Base-by-base conservation (phyloP, 1,140 invertebrate species). In the Phymastichus coffea region DNA sequence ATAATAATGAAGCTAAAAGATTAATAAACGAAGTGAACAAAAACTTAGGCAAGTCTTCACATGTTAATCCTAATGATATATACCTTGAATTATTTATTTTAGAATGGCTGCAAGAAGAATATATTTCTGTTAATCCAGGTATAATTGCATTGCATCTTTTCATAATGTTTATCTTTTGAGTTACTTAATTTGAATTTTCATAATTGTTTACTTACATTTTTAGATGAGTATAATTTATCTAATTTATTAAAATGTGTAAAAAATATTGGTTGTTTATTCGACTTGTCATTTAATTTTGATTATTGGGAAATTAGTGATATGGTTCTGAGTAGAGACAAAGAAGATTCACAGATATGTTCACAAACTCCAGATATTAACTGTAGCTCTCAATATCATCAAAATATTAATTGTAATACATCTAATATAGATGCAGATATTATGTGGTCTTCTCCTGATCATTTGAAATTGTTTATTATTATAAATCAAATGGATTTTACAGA, bases 231-330 rank as follows among this genome's bases (percentile, higher is more conserved):
- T 22, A 40, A 60, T 30, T 54, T 60, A 33, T 40, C 38, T 35
- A 54, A 30, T 15, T 47, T 60, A 26, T 30, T 60, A 28, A 19
- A 28, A 1, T 22, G 37, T 33, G 25, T 60, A n/a, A 54, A 54
- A 54, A 28, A 26, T 19, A 44, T 44, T 19, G 47, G 40, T 1
- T 38, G 17, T n/a, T 28, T 53, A 17, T 19, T 4, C 6, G 14
- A 58, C 26, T 59, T 60, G 19, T 14, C 41, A 35, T 60, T 54
- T 22, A 54, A 60, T 40, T 54, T 60, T 54, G 25, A 60, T 6
- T 44, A 14, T 23, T 60, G 57, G 57, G 30, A 47, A 25, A 26
- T 7, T 23, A n/a, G n/a, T n/a, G n/a, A n/a, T n/a, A n/a, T n/a
- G n/a, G n/a, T n/a, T n/a, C 25, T 3, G 23, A 7, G 35, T 33